Percentiles rank a stretch among this genome's conserved stretches.
Conservation (phyloP, 2,888 invertebrate species). For the Baronia brevicornis region DNA sequence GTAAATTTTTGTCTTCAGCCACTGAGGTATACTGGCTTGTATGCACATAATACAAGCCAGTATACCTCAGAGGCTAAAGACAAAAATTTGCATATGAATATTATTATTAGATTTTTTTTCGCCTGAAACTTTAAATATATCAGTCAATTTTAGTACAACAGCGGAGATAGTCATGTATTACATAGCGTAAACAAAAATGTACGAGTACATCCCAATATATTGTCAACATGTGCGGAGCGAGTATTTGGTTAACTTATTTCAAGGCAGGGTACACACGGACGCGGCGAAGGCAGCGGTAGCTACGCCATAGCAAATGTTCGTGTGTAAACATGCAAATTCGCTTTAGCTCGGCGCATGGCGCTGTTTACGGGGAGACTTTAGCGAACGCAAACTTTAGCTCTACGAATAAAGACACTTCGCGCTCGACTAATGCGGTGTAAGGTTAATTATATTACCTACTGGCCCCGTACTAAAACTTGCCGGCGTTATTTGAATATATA, state of each 20-base stretch:
- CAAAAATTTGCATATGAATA: no score
- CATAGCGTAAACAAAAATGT: conserved; percentile 7
- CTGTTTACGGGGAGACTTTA: conserved; percentile 45
- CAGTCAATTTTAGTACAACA: no score
- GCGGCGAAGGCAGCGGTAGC: conserved; percentile 14
- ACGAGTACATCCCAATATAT: conserved; percentile 8
- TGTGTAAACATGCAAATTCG: conserved; percentile 53
- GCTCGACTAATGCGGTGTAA: conserved; percentile 37
- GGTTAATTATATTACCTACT: conserved; percentile 38
- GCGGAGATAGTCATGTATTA: no score
- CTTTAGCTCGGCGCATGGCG: conserved; percentile 45
- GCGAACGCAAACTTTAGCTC: conserved; percentile 46
- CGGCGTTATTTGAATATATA: not conserved
- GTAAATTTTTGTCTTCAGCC: no score
- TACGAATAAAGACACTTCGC: conserved; percentile 42
- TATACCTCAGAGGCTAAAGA: no score
- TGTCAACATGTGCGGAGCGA: conserved; percentile 33
- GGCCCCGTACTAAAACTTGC: conserved; percentile 8
- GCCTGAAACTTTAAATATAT: no score
- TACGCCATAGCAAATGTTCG: conserved; percentile 18
- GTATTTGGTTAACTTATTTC: conserved; percentile 45
- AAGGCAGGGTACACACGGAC: conserved; percentile 15
- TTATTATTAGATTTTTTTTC: no score
- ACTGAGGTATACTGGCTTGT: no score
- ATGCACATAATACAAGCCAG: no score